Conservation (phyloP, 2,888 invertebrate genomes). For the Neuroscelio doddi region DNA sequence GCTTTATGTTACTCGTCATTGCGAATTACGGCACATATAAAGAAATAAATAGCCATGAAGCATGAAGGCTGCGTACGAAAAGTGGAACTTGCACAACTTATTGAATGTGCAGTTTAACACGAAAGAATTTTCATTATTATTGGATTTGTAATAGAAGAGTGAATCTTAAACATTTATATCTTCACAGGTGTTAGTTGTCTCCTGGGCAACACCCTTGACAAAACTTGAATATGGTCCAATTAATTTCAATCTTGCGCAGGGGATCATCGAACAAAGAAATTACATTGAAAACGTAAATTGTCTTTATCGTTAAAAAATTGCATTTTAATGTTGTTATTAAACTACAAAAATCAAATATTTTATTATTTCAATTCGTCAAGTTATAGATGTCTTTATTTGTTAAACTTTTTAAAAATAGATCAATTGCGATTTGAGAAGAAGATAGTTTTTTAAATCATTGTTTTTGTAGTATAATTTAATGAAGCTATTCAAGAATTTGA, state of each 20-base stretch:
- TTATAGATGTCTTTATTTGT: no score
- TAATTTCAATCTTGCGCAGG: constrained; percentile 26
- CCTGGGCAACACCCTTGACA: constrained; percentile 59
- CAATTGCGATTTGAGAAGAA: no score
- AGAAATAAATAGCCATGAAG: not conserved
- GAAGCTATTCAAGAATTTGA: no score
- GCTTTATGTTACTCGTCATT: no score
- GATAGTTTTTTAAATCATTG: no score
- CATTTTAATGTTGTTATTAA: no score
- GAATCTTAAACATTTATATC: constrained; percentile 27
- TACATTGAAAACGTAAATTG: not conserved
- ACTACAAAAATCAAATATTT: no score
- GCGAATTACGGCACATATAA: no score
- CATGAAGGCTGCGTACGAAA: not conserved
- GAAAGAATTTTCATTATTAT: constrained; percentile 25
- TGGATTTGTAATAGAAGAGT: constrained; percentile 27
- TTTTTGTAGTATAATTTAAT: no score
- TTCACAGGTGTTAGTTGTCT: constrained; percentile 55
- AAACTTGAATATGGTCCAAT: constrained; percentile 31
- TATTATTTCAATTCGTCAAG: no score
- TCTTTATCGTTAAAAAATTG: no score
- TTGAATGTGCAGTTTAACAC: constrained; percentile 12
- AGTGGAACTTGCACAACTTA: constrained; percentile 3
- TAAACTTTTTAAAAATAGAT: no score
- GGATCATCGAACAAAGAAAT: constrained; percentile 25